Conservation (phyloP, 2,797 vertebrate species). For the Aphelocoma californica region DNA sequence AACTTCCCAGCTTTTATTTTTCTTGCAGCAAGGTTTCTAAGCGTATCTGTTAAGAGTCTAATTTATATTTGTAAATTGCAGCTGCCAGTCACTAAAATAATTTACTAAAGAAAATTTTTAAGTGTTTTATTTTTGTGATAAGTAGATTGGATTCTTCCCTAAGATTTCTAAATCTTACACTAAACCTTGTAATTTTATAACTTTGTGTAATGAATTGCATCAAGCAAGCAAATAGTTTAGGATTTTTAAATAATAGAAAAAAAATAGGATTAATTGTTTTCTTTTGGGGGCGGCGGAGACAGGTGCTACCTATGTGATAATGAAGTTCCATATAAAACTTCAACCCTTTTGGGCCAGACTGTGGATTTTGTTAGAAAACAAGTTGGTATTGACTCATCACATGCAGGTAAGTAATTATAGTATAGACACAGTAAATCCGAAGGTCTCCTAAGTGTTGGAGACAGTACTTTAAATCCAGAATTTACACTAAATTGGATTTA, state of each 20-base stretch:
- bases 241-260: background rate
- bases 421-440: background rate
- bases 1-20: background rate
- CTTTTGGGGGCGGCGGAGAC: background rate
- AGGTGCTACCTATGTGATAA: constrained; percentile 93
- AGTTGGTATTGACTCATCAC: constrained; percentile 45
- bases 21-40: background rate
- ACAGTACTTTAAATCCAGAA: background rate
- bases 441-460: background rate
- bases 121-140: background rate
- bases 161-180: background rate
- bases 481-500: background rate
- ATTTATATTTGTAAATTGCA: background rate
- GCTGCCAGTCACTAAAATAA: background rate
- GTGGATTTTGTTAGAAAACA: constrained; percentile 86
- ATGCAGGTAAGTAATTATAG: constrained; percentile 75
- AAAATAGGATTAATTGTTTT: constrained; percentile 38
- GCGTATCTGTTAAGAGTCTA: background rate
- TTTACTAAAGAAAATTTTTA: background rate
- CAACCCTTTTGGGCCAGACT: constrained; percentile 85
- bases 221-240: background rate
- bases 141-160: background rate
- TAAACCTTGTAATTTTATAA: background rate
- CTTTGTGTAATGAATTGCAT: background rate
- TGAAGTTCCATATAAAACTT: constrained; percentile 84